Base-by-base conservation (phyloP, 2,113 vertebrate genomes). In the Corythaeola cristata region DNA sequence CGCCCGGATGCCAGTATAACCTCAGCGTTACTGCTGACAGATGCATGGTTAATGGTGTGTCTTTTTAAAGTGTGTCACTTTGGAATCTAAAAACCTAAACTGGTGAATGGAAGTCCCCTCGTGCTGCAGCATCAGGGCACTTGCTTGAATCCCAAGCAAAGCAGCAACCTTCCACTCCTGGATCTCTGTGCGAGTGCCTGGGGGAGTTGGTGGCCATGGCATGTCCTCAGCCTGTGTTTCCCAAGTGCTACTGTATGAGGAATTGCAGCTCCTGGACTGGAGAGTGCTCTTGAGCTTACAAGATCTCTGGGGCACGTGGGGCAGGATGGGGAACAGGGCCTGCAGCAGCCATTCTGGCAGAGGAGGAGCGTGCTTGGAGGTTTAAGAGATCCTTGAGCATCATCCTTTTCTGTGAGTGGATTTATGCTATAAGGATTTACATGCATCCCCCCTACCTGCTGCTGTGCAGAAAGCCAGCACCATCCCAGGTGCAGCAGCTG, bases 1-100 rank as follows among this genome's bases (percentile, higher is more conserved):
- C 5, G n/a, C 45, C 2, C 0, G 44, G 50, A 53, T 88, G 35
- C 69, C 1, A 3, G 23, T 52, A 63, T n/a, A 84, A 81, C 73
- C 68, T 90, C 80, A 84, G 47, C 1, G 0, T 89, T 85, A 89
- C 35, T 94, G 91, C 91, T 96, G 84, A 91, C 87, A 96, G 84
- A 75, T 89, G 84, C 69, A 84, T 56, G 35, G 80, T 68, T 92
- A 91, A 74, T 50, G 44, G 39, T 20, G 60, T 95, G 8, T 19
- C 35, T 84, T 93, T 78, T 82, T 72, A 87, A 95, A 20, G 49
- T 35, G 30, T 87, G 66, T 64, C 69, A 75, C 69, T 89, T 81
- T 64, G 52, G 73, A n/a, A 94, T 89, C 52, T 85, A 39, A 95
- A 96, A 85, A 3, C 15, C 14, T 66, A 79, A 26, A 87, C 44